A percentile compares a stretch with the other conserved stretches of the same genome.
These are phyloP conservation scores for Microctonus hyperodae DNA, from an alignment of 2,888 invertebrate genomes.

Conservation along the genomic window DNA sequence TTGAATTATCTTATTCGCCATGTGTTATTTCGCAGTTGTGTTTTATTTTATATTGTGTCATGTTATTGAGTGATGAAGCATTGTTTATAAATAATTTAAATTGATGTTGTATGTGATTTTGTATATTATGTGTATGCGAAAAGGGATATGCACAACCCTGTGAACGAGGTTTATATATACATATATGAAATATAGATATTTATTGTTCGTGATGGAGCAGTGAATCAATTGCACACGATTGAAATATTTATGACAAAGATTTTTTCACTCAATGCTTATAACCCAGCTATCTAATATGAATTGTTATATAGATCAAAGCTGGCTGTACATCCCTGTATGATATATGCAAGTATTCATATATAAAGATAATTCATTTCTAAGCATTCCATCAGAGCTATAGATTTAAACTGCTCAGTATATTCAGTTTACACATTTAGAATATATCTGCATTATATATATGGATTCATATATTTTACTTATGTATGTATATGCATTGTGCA, in stretches of 20 bases:
- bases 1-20: slow-evolving; percentile 5
- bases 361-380: background rate
- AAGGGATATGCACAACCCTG: slow-evolving; percentile 16
- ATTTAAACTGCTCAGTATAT: background rate
- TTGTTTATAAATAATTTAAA: slow-evolving; percentile 8
- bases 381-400: background rate
- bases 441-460: background rate
- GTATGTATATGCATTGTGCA: background rate
- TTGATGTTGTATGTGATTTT: slow-evolving; percentile 7
- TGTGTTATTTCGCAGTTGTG: background rate
- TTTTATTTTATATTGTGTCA: background rate
- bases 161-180: slow-evolving; percentile 11
- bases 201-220: background rate
- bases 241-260: slow-evolving; percentile 11
- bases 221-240: slow-evolving; percentile 16
- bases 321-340: background rate
- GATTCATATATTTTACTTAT: background rate
- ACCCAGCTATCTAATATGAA: background rate
- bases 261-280: slow-evolving; percentile 8
- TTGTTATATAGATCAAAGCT: too few relatives aligned
- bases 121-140: too few relatives aligned
- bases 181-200: slow-evolving; percentile 2
- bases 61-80: background rate
- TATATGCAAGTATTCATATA: background rate
- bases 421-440: background rate